Conservation (phyloP, 2,888 invertebrate species). For the Papilio protenor region DNA sequence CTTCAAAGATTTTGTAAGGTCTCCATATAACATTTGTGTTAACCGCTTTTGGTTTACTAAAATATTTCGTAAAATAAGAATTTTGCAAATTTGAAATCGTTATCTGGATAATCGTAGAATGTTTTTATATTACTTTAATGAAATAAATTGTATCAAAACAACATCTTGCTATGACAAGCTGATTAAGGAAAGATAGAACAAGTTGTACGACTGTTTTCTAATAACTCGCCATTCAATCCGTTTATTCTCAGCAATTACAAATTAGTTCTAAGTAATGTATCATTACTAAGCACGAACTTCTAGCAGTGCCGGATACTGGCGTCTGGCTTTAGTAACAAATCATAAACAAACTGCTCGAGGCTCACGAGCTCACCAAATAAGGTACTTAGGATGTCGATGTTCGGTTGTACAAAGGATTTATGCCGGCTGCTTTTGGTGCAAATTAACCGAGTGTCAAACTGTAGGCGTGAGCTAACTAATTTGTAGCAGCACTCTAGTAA, state of each 20-base stretch:
- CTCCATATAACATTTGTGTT: background rate
- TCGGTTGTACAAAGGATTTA: constrained; percentile 76
- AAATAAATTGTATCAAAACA: background rate
- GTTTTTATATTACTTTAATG: no score
- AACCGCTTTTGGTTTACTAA: no score
- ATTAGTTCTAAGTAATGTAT: constrained; percentile 40
- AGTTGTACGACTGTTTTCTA: constrained; percentile 46
- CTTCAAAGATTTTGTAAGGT: background rate
- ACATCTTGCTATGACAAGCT: background rate
- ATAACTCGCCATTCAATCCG: constrained; percentile 16
- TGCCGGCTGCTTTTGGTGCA: constrained; percentile 76
- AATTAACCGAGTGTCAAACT: constrained; percentile 74
- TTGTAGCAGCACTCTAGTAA: constrained; percentile 58
- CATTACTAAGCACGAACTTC: constrained; percentile 44
- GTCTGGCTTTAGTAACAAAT: constrained; percentile 66
- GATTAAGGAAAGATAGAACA: background rate
- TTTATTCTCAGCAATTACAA: constrained; percentile 38
- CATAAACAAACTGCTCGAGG: constrained; percentile 71
- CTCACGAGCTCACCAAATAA: constrained; percentile 79
- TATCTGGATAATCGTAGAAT: no score
- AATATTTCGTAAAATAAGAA: no score
- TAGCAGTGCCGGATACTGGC: constrained; percentile 47
- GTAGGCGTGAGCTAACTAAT: constrained; percentile 78
- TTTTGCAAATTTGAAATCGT: no score
- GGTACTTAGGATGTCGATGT: constrained; percentile 68